Evolutionary conservation across 2,888 invertebrate genomes (phyloP).

Genomic region (Theretra japonica): DNA sequence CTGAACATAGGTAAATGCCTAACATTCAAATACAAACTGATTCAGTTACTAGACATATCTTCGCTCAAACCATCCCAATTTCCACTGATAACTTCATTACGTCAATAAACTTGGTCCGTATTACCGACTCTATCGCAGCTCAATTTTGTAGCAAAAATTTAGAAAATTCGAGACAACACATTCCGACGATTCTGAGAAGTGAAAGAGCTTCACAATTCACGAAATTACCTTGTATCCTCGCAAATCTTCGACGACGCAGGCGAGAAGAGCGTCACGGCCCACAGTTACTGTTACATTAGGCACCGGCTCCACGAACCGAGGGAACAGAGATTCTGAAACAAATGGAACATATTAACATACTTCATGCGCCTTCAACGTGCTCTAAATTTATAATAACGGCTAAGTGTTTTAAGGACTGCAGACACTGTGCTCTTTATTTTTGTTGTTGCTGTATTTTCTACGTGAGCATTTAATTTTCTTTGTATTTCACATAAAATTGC

Average conservation of each 20-base stretch:
- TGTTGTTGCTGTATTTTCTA: neutral
- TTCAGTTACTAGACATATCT: neutral
- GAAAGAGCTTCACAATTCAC: conserved; percentile 28
- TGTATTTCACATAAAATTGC: neutral
- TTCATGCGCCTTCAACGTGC: conserved; percentile 28
- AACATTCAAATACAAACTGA: neutral
- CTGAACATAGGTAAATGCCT: neutral
- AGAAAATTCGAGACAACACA: conserved; percentile 24
- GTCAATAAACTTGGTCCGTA: conserved; percentile 12
- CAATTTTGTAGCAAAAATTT: conserved; percentile 23
- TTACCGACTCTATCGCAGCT: conserved; percentile 17
- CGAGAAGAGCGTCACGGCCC: conserved; percentile 93
- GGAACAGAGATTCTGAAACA: conserved; percentile 84
- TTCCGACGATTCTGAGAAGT: conserved; percentile 22
- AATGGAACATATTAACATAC: conserved; percentile 38
- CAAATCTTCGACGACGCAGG: conserved; percentile 95
- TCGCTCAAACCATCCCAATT: neutral
- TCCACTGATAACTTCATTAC: conserved; percentile 19
- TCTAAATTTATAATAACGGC: conserved; percentile 28
- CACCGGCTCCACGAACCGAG: conserved; percentile 94
- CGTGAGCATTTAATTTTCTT: neutral
- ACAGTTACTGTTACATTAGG: conserved; percentile 95
- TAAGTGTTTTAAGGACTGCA: conserved; percentile 23
- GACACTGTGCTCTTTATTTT: neutral
- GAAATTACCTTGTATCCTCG: conserved; percentile 90